A percentile compares a stretch with the other conserved stretches of the same genome.
These are phyloP conservation scores for Eilema sororculum DNA, from an alignment of 2,888 invertebrate genomes.

Conservation along the genomic window DNA sequence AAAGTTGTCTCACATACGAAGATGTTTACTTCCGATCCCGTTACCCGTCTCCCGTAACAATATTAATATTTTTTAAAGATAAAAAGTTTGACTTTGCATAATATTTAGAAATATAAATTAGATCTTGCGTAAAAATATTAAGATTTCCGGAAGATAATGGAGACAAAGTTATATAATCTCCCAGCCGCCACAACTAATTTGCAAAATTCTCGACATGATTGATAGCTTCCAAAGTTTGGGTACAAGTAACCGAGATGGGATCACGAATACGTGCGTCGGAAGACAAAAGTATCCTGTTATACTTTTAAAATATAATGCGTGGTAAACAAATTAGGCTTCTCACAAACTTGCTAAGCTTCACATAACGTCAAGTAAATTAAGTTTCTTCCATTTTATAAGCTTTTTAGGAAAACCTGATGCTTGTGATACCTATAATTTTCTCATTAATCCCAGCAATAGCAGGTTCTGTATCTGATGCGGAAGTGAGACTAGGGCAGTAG, in stretches of 20 bases:
- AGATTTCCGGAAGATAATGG: slow-evolving; percentile 41
- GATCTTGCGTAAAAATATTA: slow-evolving; percentile 42
- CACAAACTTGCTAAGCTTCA: neutral
- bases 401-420: neutral
- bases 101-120: neutral
- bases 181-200: slow-evolving; percentile 39
- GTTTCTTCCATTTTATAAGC: neutral
- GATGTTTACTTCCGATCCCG: no score
- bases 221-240: slow-evolving; percentile 44
- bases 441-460: neutral
- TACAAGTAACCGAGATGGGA: slow-evolving; percentile 38
- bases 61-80: neutral
- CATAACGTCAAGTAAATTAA: neutral
- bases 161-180: slow-evolving; percentile 47
- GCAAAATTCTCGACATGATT: slow-evolving; percentile 50
- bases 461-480: no score
- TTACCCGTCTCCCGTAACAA: no score
- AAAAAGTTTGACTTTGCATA: no score
- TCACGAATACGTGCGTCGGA: slow-evolving; percentile 34
- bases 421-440: neutral
- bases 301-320: slow-evolving; percentile 10
- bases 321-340: slow-evolving; percentile 8
- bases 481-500: no score
- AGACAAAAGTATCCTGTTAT: slow-evolving; percentile 18
- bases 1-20: no score